Evolutionary conservation across 2,888 invertebrate genomes (phyloP).

Genomic region (Apoderus coryli): DNA sequence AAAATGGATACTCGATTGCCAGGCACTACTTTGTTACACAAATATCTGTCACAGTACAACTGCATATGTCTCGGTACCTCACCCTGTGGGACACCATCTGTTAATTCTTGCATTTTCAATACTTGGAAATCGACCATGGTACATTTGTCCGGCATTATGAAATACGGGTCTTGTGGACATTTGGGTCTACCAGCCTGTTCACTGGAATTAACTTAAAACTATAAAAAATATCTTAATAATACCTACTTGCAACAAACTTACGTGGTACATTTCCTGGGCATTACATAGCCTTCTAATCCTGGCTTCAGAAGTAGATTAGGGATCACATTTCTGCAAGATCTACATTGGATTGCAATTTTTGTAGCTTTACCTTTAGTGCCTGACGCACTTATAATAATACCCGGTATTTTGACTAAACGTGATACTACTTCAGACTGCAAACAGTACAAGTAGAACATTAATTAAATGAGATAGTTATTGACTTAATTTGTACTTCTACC

Average conservation of each 20-base stretch:
- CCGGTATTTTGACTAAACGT: constrained; percentile 84
- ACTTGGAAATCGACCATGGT: constrained; percentile 96
- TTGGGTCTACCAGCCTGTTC: constrained; percentile 86
- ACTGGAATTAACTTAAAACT: constrained; percentile 31
- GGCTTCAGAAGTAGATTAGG: constrained; percentile 84
- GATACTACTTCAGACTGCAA: constrained; percentile 85
- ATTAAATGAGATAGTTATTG: constrained; percentile 3
- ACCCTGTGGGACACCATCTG: constrained; percentile 89
- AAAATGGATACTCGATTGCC: constrained; percentile 88
- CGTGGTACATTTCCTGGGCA: constrained; percentile 91
- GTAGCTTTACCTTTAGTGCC: constrained; percentile 93
- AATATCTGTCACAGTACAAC: constrained; percentile 81
- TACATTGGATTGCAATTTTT: constrained; percentile 87
- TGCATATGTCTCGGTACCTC: constrained; percentile 96
- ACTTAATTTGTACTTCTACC: constrained; percentile 43
- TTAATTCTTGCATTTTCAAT: constrained; percentile 91
- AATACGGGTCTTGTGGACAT: constrained; percentile 95
- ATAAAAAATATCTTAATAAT: constrained; percentile 12
- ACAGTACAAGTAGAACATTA: constrained; percentile 7
- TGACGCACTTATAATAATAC: constrained; percentile 88
- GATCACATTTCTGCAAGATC: constrained; percentile 80
- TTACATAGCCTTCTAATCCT: constrained; percentile 87
- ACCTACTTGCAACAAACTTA: constrained; percentile 34
- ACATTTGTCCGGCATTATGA: constrained; percentile 96
- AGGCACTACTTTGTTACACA: constrained; percentile 92